These are phyloP conservation scores for Zaprionus camerounensis DNA, from an alignment of 1,140 invertebrate genomes.

Conservation along the genomic window DNA sequence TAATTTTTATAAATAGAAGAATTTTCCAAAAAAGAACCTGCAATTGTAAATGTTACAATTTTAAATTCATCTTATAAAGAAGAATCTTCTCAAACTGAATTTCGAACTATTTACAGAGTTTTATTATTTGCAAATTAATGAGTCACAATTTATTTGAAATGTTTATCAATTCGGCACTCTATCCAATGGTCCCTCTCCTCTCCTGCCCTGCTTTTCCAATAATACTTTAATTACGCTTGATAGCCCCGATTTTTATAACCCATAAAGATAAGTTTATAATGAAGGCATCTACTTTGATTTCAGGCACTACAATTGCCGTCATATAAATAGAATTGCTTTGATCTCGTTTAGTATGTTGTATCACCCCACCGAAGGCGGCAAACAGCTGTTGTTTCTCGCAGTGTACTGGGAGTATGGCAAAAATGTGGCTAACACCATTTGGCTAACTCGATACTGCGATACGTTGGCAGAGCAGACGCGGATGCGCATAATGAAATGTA, in stretches of 20 bases:
- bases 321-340: conserved; percentile 4
- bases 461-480: conserved; percentile 17
- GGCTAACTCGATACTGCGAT: conserved; percentile 34
- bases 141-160: neutral
- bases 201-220: neutral
- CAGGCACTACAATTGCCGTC: neutral
- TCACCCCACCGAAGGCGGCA: neutral
- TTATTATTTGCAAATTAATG: neutral
- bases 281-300: conserved; percentile 4
- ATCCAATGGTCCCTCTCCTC: neutral
- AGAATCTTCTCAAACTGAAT: neutral
- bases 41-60: no score
- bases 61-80: no score
- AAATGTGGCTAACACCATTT: conserved; percentile 65
- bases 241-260: conserved; percentile 1
- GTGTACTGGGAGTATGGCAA: conserved; percentile 45
- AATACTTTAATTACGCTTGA: conserved; percentile 5
- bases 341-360: neutral
- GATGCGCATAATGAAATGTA: conserved; percentile 52
- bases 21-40: no score
- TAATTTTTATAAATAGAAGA: no score
- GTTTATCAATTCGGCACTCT: neutral
- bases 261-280: conserved; percentile 1
- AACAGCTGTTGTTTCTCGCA: conserved; percentile 11
- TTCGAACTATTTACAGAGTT: neutral